Evolutionary conservation across 2,888 invertebrate species (phyloP), one percentile per base, ranked within the genome.

Genomic region (Apamea monoglypha): DNA sequence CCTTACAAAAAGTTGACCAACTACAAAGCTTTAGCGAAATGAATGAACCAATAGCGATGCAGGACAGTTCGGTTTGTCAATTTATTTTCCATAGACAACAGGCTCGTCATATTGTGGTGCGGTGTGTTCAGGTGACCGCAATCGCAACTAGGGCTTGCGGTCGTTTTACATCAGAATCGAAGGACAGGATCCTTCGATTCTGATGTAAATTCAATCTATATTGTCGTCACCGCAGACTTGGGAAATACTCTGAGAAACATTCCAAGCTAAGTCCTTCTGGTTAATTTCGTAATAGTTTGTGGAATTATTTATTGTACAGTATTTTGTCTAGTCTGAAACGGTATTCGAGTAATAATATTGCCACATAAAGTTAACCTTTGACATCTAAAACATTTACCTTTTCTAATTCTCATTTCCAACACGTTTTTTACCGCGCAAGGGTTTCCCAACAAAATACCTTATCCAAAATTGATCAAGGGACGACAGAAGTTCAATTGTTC

Each of bases 391-490:
- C 70, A 76, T 74, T 63, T 63, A 40, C 36, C 68, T 80, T 71
- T 63, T 59, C 74, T 61, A 71, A 82, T 82, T 78, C 66, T 70
- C 74, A 76, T 61, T 73, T 80, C 32, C 25, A 69, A 44, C 82
- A 84, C 80, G 71, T 68, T 74, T 77, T 67, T 76, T 78, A 80
- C 78, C 32, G 53, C 63, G 56, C 56, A 82, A 76, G 66, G 82
- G 81, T 76, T 80, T 67, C 29, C 78, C 25, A 56, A 78, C 81
- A 88, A 87, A 89, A 88, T 82, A 82, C 82, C 82, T 88, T 87
- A 87, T 89, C 86, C 87, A 90, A 90, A 88, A 90, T 92, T 91
- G 90, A 92, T 89, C 89, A 91, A 89, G 82, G 89, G 87, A 84
- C 87, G 85, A 76, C 74, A 78, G 86, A 84, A 82, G 83, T 86